Base-by-base conservation (phyloP, 2,888 invertebrate species). In the Syrphus vitripennis region DNA sequence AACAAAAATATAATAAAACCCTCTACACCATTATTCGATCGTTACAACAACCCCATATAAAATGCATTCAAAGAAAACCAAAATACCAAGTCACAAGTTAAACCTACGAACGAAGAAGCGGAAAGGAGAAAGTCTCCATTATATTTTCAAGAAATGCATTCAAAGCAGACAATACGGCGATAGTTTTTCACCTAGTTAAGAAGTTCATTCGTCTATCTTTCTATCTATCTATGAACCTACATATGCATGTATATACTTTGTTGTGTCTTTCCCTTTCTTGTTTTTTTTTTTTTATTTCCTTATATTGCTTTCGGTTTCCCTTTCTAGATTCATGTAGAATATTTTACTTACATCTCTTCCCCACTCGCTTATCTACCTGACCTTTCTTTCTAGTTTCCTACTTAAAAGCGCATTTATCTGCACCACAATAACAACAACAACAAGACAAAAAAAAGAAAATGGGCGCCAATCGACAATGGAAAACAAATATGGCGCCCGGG, bases 181-280 rank as follows among this genome's bases (percentile, higher is more conserved):
- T 82, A 86, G 86, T 86, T 86, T 83, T 86, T 86, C 86, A 86
- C 86, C 86, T 82, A 82, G 63, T 82, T 82, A 86, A 86, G 86
- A 86, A 86, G 81, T 86, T 86, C 69, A 82, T 72, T 77, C 78
- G 69, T 82, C 65, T 86, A 65, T 29, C 65, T 65, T 10, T 65
- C 21, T 61, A 55, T 55, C 29, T 45, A 42, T n/a, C n/a, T n/a
- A n/a, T n/a, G n/a, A n/a, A n/a, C n/a, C n/a, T n/a, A n/a, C n/a
- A n/a, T n/a, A n/a, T n/a, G n/a, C n/a, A n/a, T n/a, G n/a, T n/a
- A n/a, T n/a, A n/a, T 61, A 57, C 42, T 69, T 69, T 71, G 77
- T 55, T 69, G 40, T 77, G 37, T 79, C 45, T 77, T 77, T 74
- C 57, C 72, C 69, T 77, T 86, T 82, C 82, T 63, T 82, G 31